Base-by-base conservation (phyloP, 1,140 invertebrate genomes). In the Vanessa atalanta region DNA sequence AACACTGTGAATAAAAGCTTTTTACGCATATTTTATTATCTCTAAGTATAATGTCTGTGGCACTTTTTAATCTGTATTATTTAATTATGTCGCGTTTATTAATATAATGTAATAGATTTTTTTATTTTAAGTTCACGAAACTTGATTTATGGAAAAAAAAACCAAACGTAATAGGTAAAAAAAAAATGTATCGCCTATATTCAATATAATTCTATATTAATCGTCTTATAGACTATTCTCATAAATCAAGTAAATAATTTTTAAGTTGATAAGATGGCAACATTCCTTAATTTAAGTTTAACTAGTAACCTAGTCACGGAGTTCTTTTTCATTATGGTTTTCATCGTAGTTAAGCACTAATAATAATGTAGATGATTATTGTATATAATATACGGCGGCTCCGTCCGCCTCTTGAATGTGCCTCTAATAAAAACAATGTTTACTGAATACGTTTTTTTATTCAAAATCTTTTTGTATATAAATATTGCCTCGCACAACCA, bases 371-470 rank as follows among this genome's bases (percentile, higher is more conserved):
- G 68, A 64, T 23, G 64, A 82, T 73, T 77, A 72, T 81, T 89
- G 85, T 86, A 80, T 84, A 82, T 83, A 84, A 66, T 79, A 80
- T 78, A 73, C 65, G 82, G 83, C 79, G 87, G 86, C 66, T 67
- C 47, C 75, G 73, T 83, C 82, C 85, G 84, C 85, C 83, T 81
- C 81, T 84, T 88, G 79, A 85, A 88, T 88, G 89, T 91, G 89
- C 89, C 89, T 90, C 88, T 87, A 91, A 88, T 89, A 89, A 86
- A 84, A 85, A 84, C 70, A 48, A 79, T 82, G 82, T 85, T 86
- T 88, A 87, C 75, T 83, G 68, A 80, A 79, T 4, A 43, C 11
- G 57, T 15, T 31, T 61, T 61, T 61, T 15, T 43, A 43, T 43
- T 43, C 0, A 9, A 43, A 5, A 43, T 43, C 7, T 43, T 43